A percentile compares a stretch with the other conserved stretches of the same genome.
phyloP scores from a whole-genome alignment of 2,888 invertebrate species.

The Rhogogaster chlorosoma region DNA sequence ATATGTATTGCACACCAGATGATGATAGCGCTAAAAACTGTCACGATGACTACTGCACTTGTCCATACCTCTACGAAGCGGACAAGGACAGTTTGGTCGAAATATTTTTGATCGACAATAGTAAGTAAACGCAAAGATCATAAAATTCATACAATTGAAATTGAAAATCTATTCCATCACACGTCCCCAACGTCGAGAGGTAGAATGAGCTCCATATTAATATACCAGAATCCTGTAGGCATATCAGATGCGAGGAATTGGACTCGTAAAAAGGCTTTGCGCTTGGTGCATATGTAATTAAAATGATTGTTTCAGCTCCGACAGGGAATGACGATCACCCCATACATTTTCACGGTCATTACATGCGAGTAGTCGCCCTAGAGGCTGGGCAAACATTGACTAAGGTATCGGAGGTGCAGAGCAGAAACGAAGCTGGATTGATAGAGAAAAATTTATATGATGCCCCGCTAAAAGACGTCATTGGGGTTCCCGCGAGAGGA shows the following conservation, averaged over 20 bases:
- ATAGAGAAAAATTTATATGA: slow-evolving; percentile 71
- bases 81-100: slow-evolving; percentile 73
- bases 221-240: neutral
- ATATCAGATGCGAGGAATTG: neutral
- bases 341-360: slow-evolving; percentile 76
- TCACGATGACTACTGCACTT: slow-evolving; percentile 72
- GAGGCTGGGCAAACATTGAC: slow-evolving; percentile 64
- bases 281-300: neutral
- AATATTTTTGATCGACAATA: slow-evolving; percentile 75
- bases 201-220: neutral
- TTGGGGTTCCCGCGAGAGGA: slow-evolving; percentile 78
- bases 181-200: neutral
- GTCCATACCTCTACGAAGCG: slow-evolving; percentile 71
- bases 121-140: slow-evolving; percentile 60
- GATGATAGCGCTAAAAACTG: slow-evolving; percentile 67
- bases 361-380: slow-evolving; percentile 74
- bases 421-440: slow-evolving; percentile 70
- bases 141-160: neutral
- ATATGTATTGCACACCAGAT: slow-evolving; percentile 66
- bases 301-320: slow-evolving; percentile 56
- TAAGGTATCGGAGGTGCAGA: slow-evolving; percentile 69
- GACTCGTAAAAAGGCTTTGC: neutral
- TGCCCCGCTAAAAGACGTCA: slow-evolving; percentile 77
- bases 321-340: slow-evolving; percentile 70
- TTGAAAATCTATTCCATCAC: neutral